phyloP scores from a whole-genome alignment of 2,888 invertebrate genomes.

The Lysandra bellargus region DNA sequence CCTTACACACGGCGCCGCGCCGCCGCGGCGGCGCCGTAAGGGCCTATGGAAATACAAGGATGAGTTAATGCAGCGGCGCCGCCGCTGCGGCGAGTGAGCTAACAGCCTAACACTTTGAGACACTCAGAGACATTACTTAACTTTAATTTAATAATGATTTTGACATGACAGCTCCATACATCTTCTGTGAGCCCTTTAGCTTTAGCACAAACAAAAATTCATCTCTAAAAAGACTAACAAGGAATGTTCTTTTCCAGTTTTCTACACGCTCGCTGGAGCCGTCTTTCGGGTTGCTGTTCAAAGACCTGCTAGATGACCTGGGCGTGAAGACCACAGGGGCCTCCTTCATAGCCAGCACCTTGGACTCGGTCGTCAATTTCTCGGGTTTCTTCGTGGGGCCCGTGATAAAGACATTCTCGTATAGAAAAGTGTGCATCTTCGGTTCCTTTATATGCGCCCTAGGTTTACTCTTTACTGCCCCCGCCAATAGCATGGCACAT shows the following conservation, averaged over 20 bases:
- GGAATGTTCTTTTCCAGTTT: constrained; percentile 77
- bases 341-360: constrained; percentile 86
- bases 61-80: too few species aligned
- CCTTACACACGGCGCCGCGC: too few species aligned
- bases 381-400: constrained; percentile 89
- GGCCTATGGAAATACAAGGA: too few species aligned
- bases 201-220: not conserved
- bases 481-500: constrained; percentile 86
- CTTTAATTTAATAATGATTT: too few species aligned
- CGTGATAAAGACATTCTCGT: constrained; percentile 87
- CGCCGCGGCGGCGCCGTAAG: too few species aligned
- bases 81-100: too few species aligned
- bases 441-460: constrained; percentile 84
- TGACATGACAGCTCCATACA: too few species aligned
- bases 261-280: constrained; percentile 90
- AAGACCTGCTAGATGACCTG: constrained; percentile 84
- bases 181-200: too few species aligned
- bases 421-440: constrained; percentile 85
- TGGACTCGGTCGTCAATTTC: constrained; percentile 89
- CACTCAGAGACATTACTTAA: too few species aligned
- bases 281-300: constrained; percentile 89
- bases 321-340: constrained; percentile 88
- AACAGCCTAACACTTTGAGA: too few species aligned
- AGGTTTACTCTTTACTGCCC: constrained; percentile 84
- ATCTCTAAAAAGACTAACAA: not conserved